Conservation (phyloP, 2,113 vertebrate genomes). For the Ahaetulla prasina region DNA sequence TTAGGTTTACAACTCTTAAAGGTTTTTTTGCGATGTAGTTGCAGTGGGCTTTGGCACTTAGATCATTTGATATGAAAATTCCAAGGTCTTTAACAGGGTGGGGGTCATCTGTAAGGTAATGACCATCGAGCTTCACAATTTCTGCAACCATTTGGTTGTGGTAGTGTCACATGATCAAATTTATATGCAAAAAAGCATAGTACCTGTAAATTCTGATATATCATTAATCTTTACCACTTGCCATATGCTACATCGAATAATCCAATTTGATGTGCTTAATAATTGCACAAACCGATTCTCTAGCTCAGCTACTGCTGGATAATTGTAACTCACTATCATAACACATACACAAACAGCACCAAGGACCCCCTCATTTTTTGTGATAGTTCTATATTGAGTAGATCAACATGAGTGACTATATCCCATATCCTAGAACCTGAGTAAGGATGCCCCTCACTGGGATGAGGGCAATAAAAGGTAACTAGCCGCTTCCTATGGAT, state of each 20-base stretch:
- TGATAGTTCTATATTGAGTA: background rate
- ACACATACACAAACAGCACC: background rate
- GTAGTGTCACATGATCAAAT: background rate
- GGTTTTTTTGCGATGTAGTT: too few species aligned
- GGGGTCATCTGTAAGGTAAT: too few species aligned
- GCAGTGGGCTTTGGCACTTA: too few species aligned
- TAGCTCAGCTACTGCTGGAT: background rate
- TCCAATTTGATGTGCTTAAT: background rate
- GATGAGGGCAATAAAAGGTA: background rate
- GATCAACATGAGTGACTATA: background rate
- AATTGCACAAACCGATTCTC: background rate
- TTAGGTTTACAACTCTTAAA: too few species aligned
- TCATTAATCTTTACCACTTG: background rate
- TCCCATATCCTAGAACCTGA: background rate
- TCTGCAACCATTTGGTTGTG: background rate
- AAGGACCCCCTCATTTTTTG: background rate
- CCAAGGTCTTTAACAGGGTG: too few species aligned
- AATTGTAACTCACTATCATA: background rate
- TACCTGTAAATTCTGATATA: background rate
- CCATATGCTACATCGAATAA: background rate
- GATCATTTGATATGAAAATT: too few species aligned
- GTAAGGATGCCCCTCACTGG: background rate
- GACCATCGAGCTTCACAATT: too few species aligned
- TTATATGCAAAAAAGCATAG: background rate
- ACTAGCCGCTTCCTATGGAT: background rate